These are phyloP conservation scores for Drosophila mettleri DNA, from an alignment of 2,888 invertebrate genomes.

Conservation along the genomic window DNA sequence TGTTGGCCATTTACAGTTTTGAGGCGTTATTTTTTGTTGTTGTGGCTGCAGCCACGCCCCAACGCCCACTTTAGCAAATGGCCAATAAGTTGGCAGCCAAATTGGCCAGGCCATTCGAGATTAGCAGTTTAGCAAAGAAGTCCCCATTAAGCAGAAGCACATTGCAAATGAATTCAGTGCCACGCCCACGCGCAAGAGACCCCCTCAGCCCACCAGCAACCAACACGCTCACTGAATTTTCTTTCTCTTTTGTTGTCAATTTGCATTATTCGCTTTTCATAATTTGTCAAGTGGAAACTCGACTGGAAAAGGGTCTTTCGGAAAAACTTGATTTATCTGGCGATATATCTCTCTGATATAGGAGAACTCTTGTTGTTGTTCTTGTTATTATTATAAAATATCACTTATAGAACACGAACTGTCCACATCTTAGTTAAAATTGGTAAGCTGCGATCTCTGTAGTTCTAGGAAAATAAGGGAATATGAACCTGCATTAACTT, in stretches of 20 bases:
- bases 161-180: conserved; percentile 66
- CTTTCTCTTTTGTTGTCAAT: neutral
- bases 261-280: conserved; percentile 4
- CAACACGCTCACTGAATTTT: neutral
- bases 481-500: no score
- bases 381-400: neutral
- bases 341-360: neutral
- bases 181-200: neutral
- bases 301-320: neutral
- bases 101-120: conserved; percentile 68
- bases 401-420: neutral
- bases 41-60: conserved; percentile 61
- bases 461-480: neutral
- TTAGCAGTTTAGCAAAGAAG: conserved; percentile 64
- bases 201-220: neutral
- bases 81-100: conserved; percentile 69
- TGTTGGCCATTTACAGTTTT: conserved; percentile 77
- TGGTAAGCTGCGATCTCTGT: no score
- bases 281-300: conserved; percentile 6
- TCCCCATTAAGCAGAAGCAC: conserved; percentile 54
- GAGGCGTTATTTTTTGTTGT: conserved; percentile 66
- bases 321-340: neutral
- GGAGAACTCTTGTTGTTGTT: neutral
- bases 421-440: no score
- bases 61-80: conserved; percentile 43